Conservation (phyloP, 2,797 vertebrate species). For the Cyprinodon diabolis region DNA sequence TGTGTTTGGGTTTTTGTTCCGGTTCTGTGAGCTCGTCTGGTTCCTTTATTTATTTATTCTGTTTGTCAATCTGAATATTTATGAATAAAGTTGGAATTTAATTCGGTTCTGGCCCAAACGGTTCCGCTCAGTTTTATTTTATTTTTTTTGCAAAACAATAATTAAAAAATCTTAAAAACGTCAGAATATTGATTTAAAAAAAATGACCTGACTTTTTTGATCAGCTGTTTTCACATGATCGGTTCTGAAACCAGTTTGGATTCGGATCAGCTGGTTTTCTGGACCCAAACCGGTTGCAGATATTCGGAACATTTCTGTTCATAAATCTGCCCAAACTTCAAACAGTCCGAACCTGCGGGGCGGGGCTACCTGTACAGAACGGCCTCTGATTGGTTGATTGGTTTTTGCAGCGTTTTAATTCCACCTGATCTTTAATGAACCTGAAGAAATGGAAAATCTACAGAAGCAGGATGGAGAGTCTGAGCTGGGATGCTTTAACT, state of each 20-base stretch:
- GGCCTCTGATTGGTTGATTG: neutral
- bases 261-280: neutral
- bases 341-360: neutral
- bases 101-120: neutral
- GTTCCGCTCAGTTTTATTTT: neutral
- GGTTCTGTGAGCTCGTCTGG: neutral
- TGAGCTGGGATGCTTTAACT: too few relatives aligned
- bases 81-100: conserved; percentile 1
- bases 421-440: too few relatives aligned
- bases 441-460: too few relatives aligned
- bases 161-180: too few relatives aligned
- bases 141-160: too few relatives aligned
- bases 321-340: too few relatives aligned
- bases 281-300: too few relatives aligned
- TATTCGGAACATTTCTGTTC: too few relatives aligned
- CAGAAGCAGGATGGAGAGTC: too few relatives aligned
- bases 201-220: neutral
- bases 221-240: neutral
- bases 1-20: neutral
- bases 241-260: neutral
- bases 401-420: too few relatives aligned
- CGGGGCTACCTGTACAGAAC: too few relatives aligned
- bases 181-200: too few relatives aligned
- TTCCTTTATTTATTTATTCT: neutral
- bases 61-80: neutral